Conservation (phyloP, 1,140 invertebrate species). For the Mactra quadrangularis region DNA sequence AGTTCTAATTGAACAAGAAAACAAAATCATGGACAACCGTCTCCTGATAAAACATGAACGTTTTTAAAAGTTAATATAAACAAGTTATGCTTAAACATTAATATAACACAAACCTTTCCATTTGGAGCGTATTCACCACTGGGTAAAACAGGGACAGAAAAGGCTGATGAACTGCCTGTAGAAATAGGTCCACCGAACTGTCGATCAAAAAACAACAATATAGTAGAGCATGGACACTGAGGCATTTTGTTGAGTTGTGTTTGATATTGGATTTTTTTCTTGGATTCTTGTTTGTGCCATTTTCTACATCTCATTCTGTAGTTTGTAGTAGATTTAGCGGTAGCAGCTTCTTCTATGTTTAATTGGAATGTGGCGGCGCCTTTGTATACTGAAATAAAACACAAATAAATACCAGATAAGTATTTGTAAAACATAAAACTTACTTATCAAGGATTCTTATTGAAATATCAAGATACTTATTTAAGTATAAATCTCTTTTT, state of each 20-base stretch:
- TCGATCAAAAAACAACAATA: constrained; percentile 34
- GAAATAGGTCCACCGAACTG: constrained; percentile 5
- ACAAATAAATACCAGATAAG: neutral
- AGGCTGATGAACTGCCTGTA: neutral
- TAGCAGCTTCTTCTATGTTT: neutral
- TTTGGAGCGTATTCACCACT: neutral
- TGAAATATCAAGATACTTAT: too few relatives aligned
- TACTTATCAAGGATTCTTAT: neutral
- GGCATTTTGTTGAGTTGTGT: constrained; percentile 21
- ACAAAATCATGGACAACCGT: too few relatives aligned
- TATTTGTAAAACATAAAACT: neutral
- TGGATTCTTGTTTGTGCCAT: constrained; percentile 37
- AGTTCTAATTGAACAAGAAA: too few relatives aligned
- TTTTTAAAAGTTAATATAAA: too few relatives aligned
- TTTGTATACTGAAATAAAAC: constrained; percentile 1
- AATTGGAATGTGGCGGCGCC: constrained; percentile 6
- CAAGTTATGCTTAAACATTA: too few relatives aligned
- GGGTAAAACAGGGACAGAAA: constrained; percentile 21
- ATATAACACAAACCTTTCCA: constrained; percentile 28
- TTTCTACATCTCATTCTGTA: neutral
- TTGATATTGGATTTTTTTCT: neutral
- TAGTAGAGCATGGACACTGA: constrained; percentile 15
- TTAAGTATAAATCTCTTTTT: too few relatives aligned
- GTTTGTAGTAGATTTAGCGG: neutral
- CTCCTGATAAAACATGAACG: too few relatives aligned